Evolutionary conservation across 2,113 vertebrate species (phyloP), one percentile per base, ranked within the genome.

Genomic region (Chionomys nivalis): DNA sequence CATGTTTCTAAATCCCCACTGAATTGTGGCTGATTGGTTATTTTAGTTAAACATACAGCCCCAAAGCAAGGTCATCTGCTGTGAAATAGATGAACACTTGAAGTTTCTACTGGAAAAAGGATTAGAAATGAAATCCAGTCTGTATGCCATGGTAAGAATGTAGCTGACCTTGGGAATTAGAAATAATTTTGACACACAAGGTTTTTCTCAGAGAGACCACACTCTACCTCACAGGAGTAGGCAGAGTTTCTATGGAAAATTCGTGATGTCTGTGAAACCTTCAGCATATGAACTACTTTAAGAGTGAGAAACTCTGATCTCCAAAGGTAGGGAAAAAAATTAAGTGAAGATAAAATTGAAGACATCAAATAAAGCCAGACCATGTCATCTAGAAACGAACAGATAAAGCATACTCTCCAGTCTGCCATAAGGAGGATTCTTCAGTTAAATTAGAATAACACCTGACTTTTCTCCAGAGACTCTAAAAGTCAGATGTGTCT

Each of bases 331-430:
- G 49, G 73, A 61, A 97, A 82, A 82, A 92, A 92, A 90, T 96
- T 83, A 92, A 1, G 58, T 96, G 79, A 96, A 86, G 96, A 96
- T 93, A 88, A 94, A 86, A 33, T 90, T 91, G 73, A 95, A 95
- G 17, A 94, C 79, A 16, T 77, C 28, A 81, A 96, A 92, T 55
- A 81, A 96, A 95, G 12, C 36, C 86, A 72, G 17, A 85, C 24
- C 88, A 14, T 33, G 92, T 96, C 86, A 93, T 81, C 83, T 77
- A 58, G 85, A 82, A 44, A 91, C 36, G 33, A 96, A 42, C 44
- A 92, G 58, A 77, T 92, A 70, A 13, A 58, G 17, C 55, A 23
- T 12, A 36, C 23, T 21, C 19, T 52, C 52, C 1, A 58, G 9
- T 19, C 81, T 58, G n/a, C 44, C 44, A 52, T 49, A 19, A 24